These are phyloP conservation scores for Dermatemys mawii DNA, from an alignment of 2,113 vertebrate species.

Conservation along the genomic window DNA sequence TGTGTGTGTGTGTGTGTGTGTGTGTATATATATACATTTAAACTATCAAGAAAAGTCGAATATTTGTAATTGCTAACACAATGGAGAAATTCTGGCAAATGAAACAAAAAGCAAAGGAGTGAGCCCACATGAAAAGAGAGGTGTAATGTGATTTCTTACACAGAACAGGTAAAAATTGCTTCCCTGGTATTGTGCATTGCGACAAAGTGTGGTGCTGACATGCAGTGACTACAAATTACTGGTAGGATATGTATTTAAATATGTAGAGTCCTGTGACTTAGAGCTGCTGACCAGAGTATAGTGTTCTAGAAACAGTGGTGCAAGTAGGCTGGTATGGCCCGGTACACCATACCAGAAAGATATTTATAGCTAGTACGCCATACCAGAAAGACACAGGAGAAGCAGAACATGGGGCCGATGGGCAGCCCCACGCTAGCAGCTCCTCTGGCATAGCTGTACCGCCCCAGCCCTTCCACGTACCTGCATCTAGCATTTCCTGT, in stretches of 20 bases:
- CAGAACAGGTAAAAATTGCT: slow-evolving; percentile 26
- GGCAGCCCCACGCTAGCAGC: too few species aligned
- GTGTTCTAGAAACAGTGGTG: slow-evolving; percentile 15
- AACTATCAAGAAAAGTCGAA: slow-evolving; percentile 35
- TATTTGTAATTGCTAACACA: slow-evolving; percentile 33
- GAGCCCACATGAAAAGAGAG: background rate
- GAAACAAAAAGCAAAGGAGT: background rate
- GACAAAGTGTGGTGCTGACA: background rate
- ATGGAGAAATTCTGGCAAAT: slow-evolving; percentile 31
- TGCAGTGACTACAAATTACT: background rate
- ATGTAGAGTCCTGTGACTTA: background rate
- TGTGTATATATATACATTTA: slow-evolving; percentile 19
- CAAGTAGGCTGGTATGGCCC: too few species aligned
- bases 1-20: too few species aligned
- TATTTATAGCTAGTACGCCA: too few species aligned
- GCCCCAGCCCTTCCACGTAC: too few species aligned
- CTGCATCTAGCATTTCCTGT: too few species aligned
- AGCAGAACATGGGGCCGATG: too few species aligned
- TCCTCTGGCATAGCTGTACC: too few species aligned
- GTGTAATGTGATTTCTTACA: background rate
- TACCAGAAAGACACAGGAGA: too few species aligned
- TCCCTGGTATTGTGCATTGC: background rate
- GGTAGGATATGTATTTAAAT: background rate
- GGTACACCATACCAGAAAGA: too few species aligned
- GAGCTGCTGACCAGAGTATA: fast-evolving